These are phyloP conservation scores for Silurus meridionalis DNA, from an alignment of 2,113 vertebrate species.

Conservation along the genomic window DNA sequence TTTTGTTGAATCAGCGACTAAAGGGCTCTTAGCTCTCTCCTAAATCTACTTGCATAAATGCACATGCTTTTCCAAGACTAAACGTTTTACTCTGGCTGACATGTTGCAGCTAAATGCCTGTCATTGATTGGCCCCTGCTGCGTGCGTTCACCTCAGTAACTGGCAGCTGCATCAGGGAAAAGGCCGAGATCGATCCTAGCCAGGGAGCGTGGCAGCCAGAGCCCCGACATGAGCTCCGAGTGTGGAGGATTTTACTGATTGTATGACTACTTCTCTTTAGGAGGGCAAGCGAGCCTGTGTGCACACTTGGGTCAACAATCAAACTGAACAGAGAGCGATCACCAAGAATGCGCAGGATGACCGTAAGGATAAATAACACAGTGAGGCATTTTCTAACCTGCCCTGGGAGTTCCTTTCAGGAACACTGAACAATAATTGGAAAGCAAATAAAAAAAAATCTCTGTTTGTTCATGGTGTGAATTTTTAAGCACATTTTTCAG, in stretches of 20 bases:
- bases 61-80: conserved; percentile 16
- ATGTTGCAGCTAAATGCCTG: conserved; percentile 46
- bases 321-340: conserved; percentile 22
- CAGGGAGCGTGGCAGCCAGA: conserved; percentile 21
- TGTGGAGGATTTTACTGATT: conserved; percentile 51
- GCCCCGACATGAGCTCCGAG: conserved; percentile 31
- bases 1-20: conserved; percentile 12
- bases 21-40: conserved; percentile 3
- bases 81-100: conserved; percentile 24
- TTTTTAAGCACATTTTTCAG: not conserved
- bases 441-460: not conserved
- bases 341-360: not conserved
- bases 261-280: conserved; percentile 49
- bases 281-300: conserved; percentile 26
- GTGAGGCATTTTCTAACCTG: not conserved
- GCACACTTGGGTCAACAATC: conserved; percentile 29
- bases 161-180: conserved; percentile 39
- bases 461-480: not conserved
- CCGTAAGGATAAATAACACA: conserved; percentile 9
- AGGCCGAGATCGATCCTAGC: conserved; percentile 42
- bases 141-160: conserved; percentile 38
- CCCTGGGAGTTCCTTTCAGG: not conserved
- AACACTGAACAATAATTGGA: not conserved
- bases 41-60: conserved; percentile 19
- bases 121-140: conserved; percentile 49